Percentiles rank a stretch among this genome's conserved stretches.
These are phyloP conservation scores for Portevinia maculata DNA, from an alignment of 2,888 invertebrate species.

Conservation along the genomic window DNA sequence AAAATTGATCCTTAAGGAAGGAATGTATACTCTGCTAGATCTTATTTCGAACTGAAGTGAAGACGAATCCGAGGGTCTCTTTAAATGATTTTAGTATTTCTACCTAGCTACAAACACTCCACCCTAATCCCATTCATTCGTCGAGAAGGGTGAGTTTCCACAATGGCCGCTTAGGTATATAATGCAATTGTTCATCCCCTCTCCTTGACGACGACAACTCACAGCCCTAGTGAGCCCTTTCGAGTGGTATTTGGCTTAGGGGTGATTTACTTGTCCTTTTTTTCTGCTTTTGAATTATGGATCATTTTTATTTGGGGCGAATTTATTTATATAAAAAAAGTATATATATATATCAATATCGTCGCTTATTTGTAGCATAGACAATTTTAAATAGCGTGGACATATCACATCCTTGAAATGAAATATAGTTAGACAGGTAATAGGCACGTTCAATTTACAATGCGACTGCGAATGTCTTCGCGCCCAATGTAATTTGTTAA, in stretches of 20 bases:
- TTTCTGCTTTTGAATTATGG: conserved; percentile 38
- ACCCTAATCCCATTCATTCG: conserved; percentile 55
- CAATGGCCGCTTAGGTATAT: conserved; percentile 72
- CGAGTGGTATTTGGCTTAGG: conserved; percentile 65
- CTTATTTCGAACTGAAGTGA: conserved; percentile 80
- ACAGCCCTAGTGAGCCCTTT: conserved; percentile 65
- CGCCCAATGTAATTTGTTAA: too few species aligned
- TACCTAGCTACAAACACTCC: conserved; percentile 66
- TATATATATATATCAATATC: conserved; percentile 32
- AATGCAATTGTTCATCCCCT: conserved; percentile 72
- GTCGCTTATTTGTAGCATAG: conserved; percentile 1
- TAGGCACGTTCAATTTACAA: too few species aligned
- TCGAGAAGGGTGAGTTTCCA: conserved; percentile 63
- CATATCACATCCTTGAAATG: not conserved
- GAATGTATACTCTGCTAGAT: conserved; percentile 78
- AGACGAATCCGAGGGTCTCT: conserved; percentile 76
- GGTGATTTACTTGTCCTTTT: conserved; percentile 68
- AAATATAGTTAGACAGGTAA: too few species aligned
- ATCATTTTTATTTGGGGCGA: conserved; percentile 55
- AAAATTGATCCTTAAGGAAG: conserved; percentile 62
- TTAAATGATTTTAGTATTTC: conserved; percentile 77
- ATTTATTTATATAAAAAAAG: conserved; percentile 11
- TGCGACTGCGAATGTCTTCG: too few species aligned
- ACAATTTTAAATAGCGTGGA: not conserved
- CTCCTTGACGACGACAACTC: conserved; percentile 60